Percentiles rank a stretch among this genome's conserved stretches.
Evolutionary conservation across 2,113 vertebrate species (phyloP).

Genomic region (Xyrauchen texanus): DNA sequence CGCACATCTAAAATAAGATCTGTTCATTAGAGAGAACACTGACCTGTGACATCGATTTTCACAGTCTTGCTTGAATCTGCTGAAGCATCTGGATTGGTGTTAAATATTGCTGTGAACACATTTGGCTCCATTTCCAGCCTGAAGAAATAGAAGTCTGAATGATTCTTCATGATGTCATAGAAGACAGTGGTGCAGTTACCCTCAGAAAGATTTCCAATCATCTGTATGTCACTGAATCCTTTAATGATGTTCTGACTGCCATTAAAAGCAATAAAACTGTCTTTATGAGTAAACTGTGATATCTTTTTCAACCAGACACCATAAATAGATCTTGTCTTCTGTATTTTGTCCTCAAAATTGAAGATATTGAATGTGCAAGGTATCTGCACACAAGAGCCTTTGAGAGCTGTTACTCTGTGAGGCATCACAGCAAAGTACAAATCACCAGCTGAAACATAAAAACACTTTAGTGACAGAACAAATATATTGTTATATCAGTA

Average conservation of each 20-base stretch:
- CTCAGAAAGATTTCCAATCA: slow-evolving; percentile 55
- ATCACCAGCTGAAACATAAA: not conserved
- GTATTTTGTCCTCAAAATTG: accelerated
- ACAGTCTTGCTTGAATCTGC: slow-evolving; percentile 14
- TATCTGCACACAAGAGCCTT: slow-evolving; percentile 59
- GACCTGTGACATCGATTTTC: slow-evolving; percentile 50
- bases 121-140: slow-evolving; percentile 7
- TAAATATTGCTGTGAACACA: accelerated
- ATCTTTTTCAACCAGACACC: slow-evolving; percentile 49
- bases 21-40: slow-evolving; percentile 1
- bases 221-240: not conserved
- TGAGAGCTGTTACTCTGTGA: slow-evolving; percentile 42
- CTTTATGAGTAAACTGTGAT: accelerated
- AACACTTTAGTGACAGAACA: not conserved
- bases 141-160: slow-evolving; percentile 51
- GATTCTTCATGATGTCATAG: not conserved
- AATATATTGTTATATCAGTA: too few relatives aligned
- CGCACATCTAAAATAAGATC: too few relatives aligned
- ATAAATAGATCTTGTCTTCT: accelerated
- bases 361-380: slow-evolving; percentile 50
- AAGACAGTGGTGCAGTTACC: slow-evolving; percentile 62
- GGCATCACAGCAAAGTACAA: not conserved
- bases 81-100: accelerated
- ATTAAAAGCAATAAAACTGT: slow-evolving; percentile 37
- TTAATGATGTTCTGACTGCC: not conserved